Evolutionary conservation across 2,797 vertebrate genomes (phyloP), one percentile per base, ranked within the genome.

Genomic region (Odontamblyopus lacepedii): DNA sequence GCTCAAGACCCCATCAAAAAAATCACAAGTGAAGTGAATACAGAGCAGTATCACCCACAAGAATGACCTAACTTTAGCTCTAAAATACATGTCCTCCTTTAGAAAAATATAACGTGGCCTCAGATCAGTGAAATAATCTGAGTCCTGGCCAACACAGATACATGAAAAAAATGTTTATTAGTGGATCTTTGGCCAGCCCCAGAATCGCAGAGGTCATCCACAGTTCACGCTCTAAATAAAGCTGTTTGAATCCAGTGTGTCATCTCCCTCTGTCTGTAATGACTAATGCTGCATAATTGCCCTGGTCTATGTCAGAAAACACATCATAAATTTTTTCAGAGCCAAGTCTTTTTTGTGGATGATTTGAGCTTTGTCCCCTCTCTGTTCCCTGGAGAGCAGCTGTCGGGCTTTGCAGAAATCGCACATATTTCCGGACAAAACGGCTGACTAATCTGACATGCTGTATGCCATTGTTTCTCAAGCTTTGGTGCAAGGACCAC

Each of bases 381-480:
- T 7, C 38, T 26, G n/a, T 44, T 64, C 26, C 19, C 38, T 26
- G 23, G 41, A 80, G 90, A 87, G 72, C 82, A 88, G 83, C 85
- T 82, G 77, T 79, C 60, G 68, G 72, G 75, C 71, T 88, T 87
- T 88, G 81, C 86, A 82, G 77, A 86, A 44, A 80, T 83, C 82
- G 84, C 78, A 83, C 85, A 83, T 74, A 82, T 81, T 83, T 87
- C 71, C 80, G 70, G 74, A 75, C 83, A 78, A 85, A 84, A 70
- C 84, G 79, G 67, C 77, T 83, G 75, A 83, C 38, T 89, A 84
- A 90, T 89, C 80, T 85, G 84, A 88, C 78, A 79, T 63, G 55
- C 73, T 82, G 76, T 83, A 71, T 78, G 76, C 48, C 81, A 73
- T 81, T 77, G 77, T 83, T 84, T 87, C 82, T 75, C 79, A 75